These are phyloP conservation scores for Mustela nigripes DNA, from an alignment of 2,113 vertebrate genomes.

Conservation along the genomic window DNA sequence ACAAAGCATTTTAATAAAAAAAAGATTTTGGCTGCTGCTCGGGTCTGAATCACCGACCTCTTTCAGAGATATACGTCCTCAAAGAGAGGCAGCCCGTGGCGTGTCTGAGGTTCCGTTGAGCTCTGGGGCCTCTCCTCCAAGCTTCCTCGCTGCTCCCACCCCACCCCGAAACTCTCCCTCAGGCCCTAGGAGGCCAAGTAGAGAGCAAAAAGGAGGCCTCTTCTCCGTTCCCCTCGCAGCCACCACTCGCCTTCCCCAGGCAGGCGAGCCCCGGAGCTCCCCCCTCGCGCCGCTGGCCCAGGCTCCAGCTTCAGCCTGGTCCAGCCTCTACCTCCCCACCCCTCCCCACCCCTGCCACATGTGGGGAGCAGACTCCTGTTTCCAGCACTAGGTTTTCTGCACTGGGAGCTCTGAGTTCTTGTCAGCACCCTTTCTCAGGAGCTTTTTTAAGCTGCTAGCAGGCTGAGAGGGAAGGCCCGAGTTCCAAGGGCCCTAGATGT, in stretches of 20 bases:
- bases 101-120: neutral
- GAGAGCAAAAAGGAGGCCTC: neutral
- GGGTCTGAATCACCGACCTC: neutral
- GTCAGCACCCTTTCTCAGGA: neutral
- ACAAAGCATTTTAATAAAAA: slow-evolving; percentile 83
- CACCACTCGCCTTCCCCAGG: neutral
- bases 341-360: fast-evolving
- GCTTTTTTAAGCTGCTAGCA: neutral
- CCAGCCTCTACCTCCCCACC: neutral
- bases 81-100: neutral
- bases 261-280: neutral
- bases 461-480: fast-evolving
- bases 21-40: slow-evolving; percentile 76
- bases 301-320: fast-evolving
- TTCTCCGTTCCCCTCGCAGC: neutral
- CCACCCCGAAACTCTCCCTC: neutral
- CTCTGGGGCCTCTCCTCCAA: neutral
- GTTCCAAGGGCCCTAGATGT: neutral
- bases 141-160: too few species aligned
- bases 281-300: fast-evolving
- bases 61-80: neutral
- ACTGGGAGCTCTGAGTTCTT: fast-evolving
- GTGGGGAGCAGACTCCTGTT: neutral
- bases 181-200: neutral
- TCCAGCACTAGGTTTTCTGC: fast-evolving